Base-by-base conservation (phyloP, 2,113 vertebrate genomes). In the Hiodon alosoides region DNA sequence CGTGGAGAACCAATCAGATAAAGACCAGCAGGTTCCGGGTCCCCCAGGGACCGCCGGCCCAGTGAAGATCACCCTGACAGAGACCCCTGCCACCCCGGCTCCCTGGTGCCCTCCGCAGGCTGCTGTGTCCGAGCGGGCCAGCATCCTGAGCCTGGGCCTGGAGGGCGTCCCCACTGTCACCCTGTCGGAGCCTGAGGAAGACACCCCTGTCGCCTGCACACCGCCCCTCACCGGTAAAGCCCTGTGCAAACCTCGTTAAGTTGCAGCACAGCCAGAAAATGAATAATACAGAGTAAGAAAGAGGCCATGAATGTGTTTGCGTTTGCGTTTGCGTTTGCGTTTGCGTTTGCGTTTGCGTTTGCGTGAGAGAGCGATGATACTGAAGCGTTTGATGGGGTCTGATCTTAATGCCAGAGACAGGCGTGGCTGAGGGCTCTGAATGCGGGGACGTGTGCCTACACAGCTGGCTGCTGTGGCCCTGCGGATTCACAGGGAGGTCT, bases 161-260 rank as follows among this genome's bases (percentile, higher is more conserved):
- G 94, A 97, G 81, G 93, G 92, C 13, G 94, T 98, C 61, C 97
- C 97, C 3, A 98, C 86, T 0, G 95, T 99, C 83, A 99, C 90
- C 0, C 93, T 99, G 65, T 98, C 97, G 0, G 97, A 98, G 86
- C 96, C 96, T 0, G 97, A 98, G 85, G 97, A 98, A 14, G 95
- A 99, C 80, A 98, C 96, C 81, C 94, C 95, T 0, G 93, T 91
- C 0, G 97, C 96, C 2, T 86, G 93, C 76, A 97, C 94, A 0
- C 92, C 94, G 69, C 96, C 97, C 0, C 96, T 95, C 78, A 95
- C 94, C 82, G 93, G 93, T 87, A 92, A 84, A 91, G 2, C 7
- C 11, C 3, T 31, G 8, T 5, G 5, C 64, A 48, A 16, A 31
- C 31, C 31, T 31, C 31, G 31, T 31, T 31, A 31, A 31, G 31